Conservation (phyloP, 1,140 invertebrate species). For the Alviniconcha marisindica region DNA sequence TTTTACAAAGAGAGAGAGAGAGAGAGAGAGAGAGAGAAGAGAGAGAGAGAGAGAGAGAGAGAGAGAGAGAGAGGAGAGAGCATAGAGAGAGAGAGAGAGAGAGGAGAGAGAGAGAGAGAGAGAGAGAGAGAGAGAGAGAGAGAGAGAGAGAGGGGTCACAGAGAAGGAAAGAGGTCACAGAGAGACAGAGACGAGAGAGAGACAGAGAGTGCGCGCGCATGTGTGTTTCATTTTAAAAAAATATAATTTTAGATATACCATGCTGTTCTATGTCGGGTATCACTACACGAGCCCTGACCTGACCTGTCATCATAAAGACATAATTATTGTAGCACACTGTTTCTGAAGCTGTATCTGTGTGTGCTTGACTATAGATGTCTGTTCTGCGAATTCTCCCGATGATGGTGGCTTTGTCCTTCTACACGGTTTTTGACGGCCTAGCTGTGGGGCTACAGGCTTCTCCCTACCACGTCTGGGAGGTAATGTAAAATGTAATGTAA, state of each 20-base stretch:
- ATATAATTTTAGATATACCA: too few species aligned
- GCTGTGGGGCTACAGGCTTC: too few species aligned
- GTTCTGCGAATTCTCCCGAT: neutral
- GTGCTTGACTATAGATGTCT: neutral
- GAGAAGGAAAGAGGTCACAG: neutral
- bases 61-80: neutral
- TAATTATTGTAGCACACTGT: neutral
- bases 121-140: conserved; percentile 20
- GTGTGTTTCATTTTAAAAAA: neutral
- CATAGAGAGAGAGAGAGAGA: neutral
- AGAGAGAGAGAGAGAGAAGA: neutral
- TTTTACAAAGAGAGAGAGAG: neutral
- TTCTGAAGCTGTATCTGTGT: neutral
- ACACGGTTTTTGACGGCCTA: neutral
- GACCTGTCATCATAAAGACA: neutral
- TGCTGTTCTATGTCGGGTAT: neutral
- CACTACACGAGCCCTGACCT: neutral
- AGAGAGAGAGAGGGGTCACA: neutral
- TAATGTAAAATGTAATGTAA: too few species aligned
- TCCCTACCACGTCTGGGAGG: too few species aligned
- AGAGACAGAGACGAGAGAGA: neutral
- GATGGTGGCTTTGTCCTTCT: neutral
- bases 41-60: neutral
- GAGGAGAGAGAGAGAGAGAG: neutral
- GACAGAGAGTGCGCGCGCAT: neutral